Evolutionary conservation across 1,140 invertebrate genomes (phyloP), one percentile per base, ranked within the genome.

Genomic region (Branchinecta lindahli): DNA sequence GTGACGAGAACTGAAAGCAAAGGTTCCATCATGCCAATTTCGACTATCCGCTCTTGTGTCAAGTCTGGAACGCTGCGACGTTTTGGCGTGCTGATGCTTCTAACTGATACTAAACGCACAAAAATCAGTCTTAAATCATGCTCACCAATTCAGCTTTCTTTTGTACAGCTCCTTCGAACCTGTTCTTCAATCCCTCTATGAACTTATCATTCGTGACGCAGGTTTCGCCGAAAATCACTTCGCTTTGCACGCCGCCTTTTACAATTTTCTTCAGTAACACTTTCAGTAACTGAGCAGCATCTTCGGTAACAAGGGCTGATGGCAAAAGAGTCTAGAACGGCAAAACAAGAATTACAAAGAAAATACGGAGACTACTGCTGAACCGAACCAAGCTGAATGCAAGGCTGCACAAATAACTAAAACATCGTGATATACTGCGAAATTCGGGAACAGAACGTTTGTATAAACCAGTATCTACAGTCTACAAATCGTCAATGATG

Each of bases 271-370:
- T 83, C 45, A 94, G 79, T 10, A 95, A 78, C 73, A 82, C 79
- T 72, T 86, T 83, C 45, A 94, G 79, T 10, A 95, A 78, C 73
- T 85, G 83, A 74, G 85, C 83, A 46, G 87, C 85, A 80, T 95
- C 92, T 71, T 86, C 81, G 69, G 85, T 81, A 70, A 84, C 86
- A 72, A 94, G 86, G 66, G 91, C 84, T 10, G 89, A 88, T 21
- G 92, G 93, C 66, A 96, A 77, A 66, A 90, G 33, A 33, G 33
- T 33, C 33, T 33, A 33, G 33, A 33, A 33, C 5, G 79, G 46
- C 74, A 77, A 78, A 78, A 76, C 70, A 75, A 73, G 2, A 33
- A 33, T 33, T 33, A 33, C 33, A 5, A 33, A 33, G n/a, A n/a
- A n/a, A n/a, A n/a, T n/a, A n/a, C n/a, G n/a, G n/a, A n/a, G n/a